phyloP scores from a whole-genome alignment of 1,140 invertebrate genomes.

The Chelonus insularis region DNA sequence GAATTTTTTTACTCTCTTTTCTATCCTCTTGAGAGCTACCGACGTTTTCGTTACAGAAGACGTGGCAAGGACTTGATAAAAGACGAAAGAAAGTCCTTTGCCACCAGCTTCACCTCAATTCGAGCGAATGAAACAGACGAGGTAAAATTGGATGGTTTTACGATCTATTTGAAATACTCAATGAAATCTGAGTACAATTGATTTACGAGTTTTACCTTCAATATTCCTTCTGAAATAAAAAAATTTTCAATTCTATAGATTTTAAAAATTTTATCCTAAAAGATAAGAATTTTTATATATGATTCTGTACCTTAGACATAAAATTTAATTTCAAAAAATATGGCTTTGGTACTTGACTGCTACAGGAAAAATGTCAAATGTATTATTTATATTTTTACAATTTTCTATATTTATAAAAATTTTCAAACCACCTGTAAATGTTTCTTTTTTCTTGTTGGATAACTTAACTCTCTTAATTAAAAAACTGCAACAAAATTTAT shows the following conservation, averaged over 20 bases:
- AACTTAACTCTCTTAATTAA: too few species aligned
- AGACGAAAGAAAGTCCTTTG: constrained; percentile 5
- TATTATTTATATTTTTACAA: too few species aligned
- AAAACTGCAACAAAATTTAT: too few species aligned
- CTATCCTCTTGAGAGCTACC: not conserved
- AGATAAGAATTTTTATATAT: too few species aligned
- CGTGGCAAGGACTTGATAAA: constrained; percentile 4
- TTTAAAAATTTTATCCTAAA: not conserved
- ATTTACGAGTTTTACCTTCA: not conserved
- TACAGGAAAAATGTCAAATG: too few species aligned
- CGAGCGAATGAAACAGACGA: constrained; percentile 14
- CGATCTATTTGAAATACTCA: constrained; percentile 8
- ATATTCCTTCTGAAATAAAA: not conserved
- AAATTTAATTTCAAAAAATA: too few species aligned
- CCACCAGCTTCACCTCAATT: constrained; percentile 15
- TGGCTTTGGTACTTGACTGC: too few species aligned
- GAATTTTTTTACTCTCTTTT: not conserved
- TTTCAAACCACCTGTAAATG: too few species aligned
- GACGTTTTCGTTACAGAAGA: constrained; percentile 13
- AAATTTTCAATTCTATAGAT: not conserved
- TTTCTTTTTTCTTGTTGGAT: too few species aligned
- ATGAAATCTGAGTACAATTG: constrained; percentile 7
- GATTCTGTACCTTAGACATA: too few species aligned
- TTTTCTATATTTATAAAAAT: too few species aligned
- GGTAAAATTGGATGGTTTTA: constrained; percentile 6